phyloP scores from a whole-genome alignment of 2,888 invertebrate species.

The Melinopterus prodromus region DNA sequence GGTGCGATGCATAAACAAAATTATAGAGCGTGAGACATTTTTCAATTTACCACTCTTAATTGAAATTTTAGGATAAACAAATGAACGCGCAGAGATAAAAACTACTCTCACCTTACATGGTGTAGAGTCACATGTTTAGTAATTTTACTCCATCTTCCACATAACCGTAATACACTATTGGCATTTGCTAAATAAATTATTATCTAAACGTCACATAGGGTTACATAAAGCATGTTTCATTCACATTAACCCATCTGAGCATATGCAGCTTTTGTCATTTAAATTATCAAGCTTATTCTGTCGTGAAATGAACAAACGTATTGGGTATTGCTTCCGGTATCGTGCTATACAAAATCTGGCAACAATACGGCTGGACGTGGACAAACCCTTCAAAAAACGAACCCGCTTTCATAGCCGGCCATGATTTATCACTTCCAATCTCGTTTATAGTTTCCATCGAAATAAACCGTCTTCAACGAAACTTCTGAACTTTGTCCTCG shows the following conservation, averaged over 20 bases:
- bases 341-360: background rate
- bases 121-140: too few species aligned
- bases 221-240: background rate
- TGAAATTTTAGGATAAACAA: too few species aligned
- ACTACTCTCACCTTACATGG: too few species aligned
- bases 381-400: background rate
- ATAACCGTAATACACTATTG: too few species aligned
- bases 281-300: background rate
- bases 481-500: background rate
- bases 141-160: too few species aligned
- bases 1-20: too few species aligned
- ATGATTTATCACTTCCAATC: constrained; percentile 4
- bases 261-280: background rate
- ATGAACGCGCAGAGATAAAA: too few species aligned
- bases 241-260: background rate
- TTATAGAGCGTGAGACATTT: too few species aligned
- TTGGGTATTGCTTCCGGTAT: background rate
- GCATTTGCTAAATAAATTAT: too few species aligned
- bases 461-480: background rate
- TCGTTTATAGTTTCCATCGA: background rate
- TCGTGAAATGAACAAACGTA: constrained; percentile 4
- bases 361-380: background rate
- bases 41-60: too few species aligned
- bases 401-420: background rate
- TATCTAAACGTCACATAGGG: too few species aligned